Conservation (phyloP, 2,888 invertebrate species). For the Clostera curtula region DNA sequence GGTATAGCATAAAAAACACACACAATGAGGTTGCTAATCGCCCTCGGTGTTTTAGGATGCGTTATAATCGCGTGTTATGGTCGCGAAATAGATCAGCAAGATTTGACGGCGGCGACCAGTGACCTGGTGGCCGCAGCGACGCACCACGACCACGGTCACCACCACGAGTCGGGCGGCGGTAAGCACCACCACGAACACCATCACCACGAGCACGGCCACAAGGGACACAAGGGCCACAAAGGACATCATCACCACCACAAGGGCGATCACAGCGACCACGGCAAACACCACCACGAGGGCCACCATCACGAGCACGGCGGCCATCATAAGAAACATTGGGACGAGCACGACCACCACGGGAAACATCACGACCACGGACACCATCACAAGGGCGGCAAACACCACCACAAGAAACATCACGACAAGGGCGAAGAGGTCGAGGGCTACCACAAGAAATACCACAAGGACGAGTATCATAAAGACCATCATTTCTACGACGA, state of each 20-base stretch:
- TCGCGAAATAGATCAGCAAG: constrained; percentile 49
- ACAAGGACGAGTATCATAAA: constrained; percentile 91
- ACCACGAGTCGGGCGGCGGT: constrained; percentile 80
- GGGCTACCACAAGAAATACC: constrained; percentile 89
- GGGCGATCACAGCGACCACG: constrained; percentile 84
- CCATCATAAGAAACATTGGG: constrained; percentile 86
- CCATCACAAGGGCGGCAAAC: constrained; percentile 85
- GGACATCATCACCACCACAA: constrained; percentile 85
- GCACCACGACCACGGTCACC: constrained; percentile 61
- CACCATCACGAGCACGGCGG: constrained; percentile 86
- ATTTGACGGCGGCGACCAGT: constrained; percentile 12
- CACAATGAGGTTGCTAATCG: constrained; percentile 65
- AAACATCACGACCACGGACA: constrained; percentile 86
- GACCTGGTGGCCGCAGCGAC: constrained; percentile 71
- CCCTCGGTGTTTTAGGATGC: constrained; percentile 55
- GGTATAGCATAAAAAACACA: constrained; percentile 16
- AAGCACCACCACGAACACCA: constrained; percentile 80
- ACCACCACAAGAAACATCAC: constrained; percentile 87
- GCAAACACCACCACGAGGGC: constrained; percentile 84
- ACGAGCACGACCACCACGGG: constrained; percentile 83
- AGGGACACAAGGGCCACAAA: constrained; percentile 86
- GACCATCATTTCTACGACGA: constrained; percentile 93
- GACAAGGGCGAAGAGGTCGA: constrained; percentile 89
- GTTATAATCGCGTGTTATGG: constrained; percentile 44
- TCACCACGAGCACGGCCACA: constrained; percentile 81